A percentile compares a stretch with the other conserved stretches of the same genome.
Evolutionary conservation across 2,113 vertebrate species (phyloP).

Genomic region (Burhinus oedicnemus): DNA sequence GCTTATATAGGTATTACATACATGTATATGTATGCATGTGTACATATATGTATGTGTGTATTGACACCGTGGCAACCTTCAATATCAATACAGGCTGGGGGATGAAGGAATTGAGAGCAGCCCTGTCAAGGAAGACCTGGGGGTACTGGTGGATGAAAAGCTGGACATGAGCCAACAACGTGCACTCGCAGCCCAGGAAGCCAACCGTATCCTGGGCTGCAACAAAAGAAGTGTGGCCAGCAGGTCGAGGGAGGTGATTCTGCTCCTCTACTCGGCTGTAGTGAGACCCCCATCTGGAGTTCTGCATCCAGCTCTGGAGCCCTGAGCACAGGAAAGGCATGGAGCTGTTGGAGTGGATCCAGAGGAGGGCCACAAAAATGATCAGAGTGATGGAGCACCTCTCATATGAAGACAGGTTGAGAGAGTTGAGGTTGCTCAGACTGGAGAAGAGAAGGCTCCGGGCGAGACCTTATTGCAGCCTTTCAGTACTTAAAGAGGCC

Average conservation of each 20-base stretch:
- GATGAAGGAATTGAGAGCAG: not conserved
- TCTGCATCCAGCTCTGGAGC: not conserved
- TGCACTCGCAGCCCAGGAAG: not conserved
- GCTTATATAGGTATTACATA: not conserved
- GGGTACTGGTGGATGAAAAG: not conserved
- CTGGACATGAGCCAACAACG: not conserved
- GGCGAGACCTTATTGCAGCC: not conserved
- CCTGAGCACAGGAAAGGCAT: not conserved
- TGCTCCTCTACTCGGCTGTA: not conserved
- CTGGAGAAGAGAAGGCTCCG: not conserved
- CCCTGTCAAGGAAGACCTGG: not conserved
- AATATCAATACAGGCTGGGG: not conserved
- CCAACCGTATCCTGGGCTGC: not conserved
- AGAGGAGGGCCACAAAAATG: not conserved
- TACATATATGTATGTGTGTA: fast-evolving
- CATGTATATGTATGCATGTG: fast-evolving
- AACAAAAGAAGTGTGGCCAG: not conserved
- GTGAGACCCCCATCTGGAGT: not conserved
- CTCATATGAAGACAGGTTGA: not conserved
- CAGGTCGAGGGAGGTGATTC: not conserved
- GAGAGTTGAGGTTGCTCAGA: not conserved
- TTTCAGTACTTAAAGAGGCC: not conserved
- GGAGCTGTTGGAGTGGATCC: not conserved
- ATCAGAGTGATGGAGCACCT: not conserved
- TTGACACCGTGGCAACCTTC: not conserved